These are phyloP conservation scores for Drosophila fulvimacula DNA, from an alignment of 2,888 invertebrate genomes.

Conservation along the genomic window DNA sequence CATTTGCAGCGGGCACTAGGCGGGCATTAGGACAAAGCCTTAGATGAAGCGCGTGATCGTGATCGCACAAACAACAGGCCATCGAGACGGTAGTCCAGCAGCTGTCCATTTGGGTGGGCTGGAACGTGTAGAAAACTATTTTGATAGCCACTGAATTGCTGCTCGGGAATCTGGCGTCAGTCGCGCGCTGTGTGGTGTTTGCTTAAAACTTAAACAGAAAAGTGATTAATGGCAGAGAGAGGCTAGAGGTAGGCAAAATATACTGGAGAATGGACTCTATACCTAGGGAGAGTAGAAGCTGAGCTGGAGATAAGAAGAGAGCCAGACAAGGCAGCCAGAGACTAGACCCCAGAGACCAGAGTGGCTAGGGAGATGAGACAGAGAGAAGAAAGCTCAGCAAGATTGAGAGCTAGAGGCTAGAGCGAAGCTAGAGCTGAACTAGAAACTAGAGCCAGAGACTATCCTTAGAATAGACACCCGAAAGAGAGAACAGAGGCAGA, in stretches of 20 bases:
- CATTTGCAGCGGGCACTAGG: constrained; percentile 63
- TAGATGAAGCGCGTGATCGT: constrained; percentile 72
- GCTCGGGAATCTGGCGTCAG: constrained; percentile 64
- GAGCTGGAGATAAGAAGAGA: background rate
- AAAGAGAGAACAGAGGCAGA: background rate
- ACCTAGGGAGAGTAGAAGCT: background rate
- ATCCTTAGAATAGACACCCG: background rate
- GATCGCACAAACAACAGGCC: constrained; percentile 62
- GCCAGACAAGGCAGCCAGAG: background rate
- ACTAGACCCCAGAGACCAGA: background rate
- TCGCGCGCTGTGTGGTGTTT: constrained; percentile 47
- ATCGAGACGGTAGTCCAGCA: constrained; percentile 29
- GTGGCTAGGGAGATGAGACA: background rate
- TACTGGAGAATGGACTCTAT: background rate
- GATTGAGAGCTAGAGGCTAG: background rate
- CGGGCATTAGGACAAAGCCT: constrained; percentile 65
- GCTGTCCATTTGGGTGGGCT: constrained; percentile 77
- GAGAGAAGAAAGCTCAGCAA: background rate
- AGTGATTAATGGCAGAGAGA: constrained; percentile 75
- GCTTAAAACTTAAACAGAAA: constrained; percentile 55
- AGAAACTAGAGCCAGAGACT: background rate
- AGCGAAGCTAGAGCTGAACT: background rate
- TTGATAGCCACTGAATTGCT: constrained; percentile 73
- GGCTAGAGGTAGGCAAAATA: background rate
- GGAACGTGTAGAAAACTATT: constrained; percentile 73